Evolutionary conservation across 1,140 invertebrate genomes (phyloP).

Genomic region (Saxidomus purpurata): DNA sequence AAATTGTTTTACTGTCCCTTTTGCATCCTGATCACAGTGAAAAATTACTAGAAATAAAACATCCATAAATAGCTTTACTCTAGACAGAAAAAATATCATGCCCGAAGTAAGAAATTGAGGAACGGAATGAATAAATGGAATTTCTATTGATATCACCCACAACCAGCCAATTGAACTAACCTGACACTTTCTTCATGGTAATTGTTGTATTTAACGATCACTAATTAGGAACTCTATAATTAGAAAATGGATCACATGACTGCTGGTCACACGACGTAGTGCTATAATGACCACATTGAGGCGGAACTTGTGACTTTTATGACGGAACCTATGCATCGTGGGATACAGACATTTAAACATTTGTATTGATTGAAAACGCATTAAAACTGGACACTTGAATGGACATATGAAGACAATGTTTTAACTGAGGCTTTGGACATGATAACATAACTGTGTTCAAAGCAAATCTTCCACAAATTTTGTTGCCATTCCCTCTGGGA

Average conservation of each 20-base stretch:
- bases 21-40: no score
- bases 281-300: constrained; percentile 41
- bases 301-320: constrained; percentile 40
- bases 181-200: constrained; percentile 34
- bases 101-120: background rate
- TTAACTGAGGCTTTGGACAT: background rate
- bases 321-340: background rate
- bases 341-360: constrained; percentile 31
- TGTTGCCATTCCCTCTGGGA: background rate
- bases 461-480: background rate
- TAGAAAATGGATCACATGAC: constrained; percentile 48
- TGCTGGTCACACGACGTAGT: constrained; percentile 32
- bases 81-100: background rate
- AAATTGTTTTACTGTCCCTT: no score
- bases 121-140: background rate
- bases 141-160: background rate
- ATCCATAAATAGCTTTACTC: no score
- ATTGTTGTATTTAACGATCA: constrained; percentile 12
- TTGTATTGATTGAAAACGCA: background rate
- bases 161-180: background rate
- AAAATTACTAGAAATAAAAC: no score
- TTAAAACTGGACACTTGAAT: background rate
- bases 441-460: background rate
- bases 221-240: constrained; percentile 43
- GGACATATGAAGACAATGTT: background rate